Evolutionary conservation across 2,797 vertebrate species (phyloP), one percentile per base, ranked within the genome.

Genomic region (Eulemur mongoz): DNA sequence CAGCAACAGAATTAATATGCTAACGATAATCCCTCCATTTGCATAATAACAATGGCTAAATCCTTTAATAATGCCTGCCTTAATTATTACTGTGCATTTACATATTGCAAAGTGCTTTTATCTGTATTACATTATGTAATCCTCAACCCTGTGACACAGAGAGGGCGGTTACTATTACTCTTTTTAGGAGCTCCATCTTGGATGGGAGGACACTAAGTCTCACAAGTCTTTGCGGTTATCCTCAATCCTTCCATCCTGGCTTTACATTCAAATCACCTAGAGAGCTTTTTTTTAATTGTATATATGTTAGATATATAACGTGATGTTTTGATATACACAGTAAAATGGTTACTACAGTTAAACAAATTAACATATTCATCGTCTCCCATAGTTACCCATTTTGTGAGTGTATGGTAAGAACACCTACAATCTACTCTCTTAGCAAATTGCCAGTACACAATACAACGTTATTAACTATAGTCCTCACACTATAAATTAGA

Each of bases 41-140:
- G 27, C 76, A 63, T 78, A 76, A 61, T 70, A 86, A 67, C 52
- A 83, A 84, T 72, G 88, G 23, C 50, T 95, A 79, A 85, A n/a
- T 15, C 45, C 79, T 96, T 93, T 94, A 87, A 86, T 61, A 84
- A 89, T 27, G 35, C 52, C 50, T 83, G 40, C 75, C 91, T 94
- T 94, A 67, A 91, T 81, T 87, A 94, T 93, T 84, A 83, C 70
- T 61, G 32, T 57, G 48, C 43, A 23, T 86, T 92, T 52, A 52
- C n/a, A 84, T 20, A 88, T 8, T 17, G 7, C 27, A 81, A 63
- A 92, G 63, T 61, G n/a, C 67, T 88, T 94, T 50, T 35, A 81
- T 67, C 65, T 61, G 1, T 65, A 48, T 57, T 48, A 30, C 48
- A 35, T 88, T 35, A 50, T 17, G 25, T 85, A 35, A 40, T 83